Conservation (phyloP, 2,888 invertebrate species). For the Drosophila anceps region DNA sequence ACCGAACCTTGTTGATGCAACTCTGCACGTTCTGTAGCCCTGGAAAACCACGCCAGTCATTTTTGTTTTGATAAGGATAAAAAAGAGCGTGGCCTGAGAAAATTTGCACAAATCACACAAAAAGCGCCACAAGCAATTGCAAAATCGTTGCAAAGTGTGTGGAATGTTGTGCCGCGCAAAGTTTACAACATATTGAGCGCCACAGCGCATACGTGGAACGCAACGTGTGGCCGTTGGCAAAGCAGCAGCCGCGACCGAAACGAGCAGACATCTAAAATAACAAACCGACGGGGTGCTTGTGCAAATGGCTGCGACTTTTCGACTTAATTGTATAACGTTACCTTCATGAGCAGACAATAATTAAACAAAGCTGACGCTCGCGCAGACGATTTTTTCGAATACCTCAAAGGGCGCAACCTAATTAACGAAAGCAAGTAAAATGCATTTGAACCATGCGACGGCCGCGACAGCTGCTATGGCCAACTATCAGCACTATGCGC, state of each 20-base stretch:
- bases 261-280: slow-evolving; percentile 80
- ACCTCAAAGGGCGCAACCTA: slow-evolving; percentile 71
- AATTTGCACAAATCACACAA: slow-evolving; percentile 63
- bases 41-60: slow-evolving; percentile 80
- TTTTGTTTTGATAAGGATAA: slow-evolving; percentile 84
- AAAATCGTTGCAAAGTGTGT: slow-evolving; percentile 63
- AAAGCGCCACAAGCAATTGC: slow-evolving; percentile 65
- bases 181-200: slow-evolving; percentile 54
- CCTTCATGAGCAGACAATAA: slow-evolving; percentile 71
- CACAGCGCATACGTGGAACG: slow-evolving; percentile 70
- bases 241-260: slow-evolving; percentile 58
- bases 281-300: slow-evolving; percentile 68
- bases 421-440: slow-evolving; percentile 50
- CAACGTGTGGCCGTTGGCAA: slow-evolving; percentile 65
- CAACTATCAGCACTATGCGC: slow-evolving; percentile 83
- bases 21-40: slow-evolving; percentile 61
- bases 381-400: slow-evolving; percentile 66
- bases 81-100: slow-evolving; percentile 82
- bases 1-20: slow-evolving; percentile 44
- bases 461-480: slow-evolving; percentile 82
- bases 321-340: slow-evolving; percentile 62
- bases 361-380: slow-evolving; percentile 31
- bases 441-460: slow-evolving; percentile 84
- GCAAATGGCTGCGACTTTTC: slow-evolving; percentile 65
- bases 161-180: slow-evolving; percentile 58